A percentile compares a stretch with the other conserved stretches of the same genome.
phyloP scores from a whole-genome alignment of 2,797 vertebrate species.

The Acestrorhynchus altus region DNA sequence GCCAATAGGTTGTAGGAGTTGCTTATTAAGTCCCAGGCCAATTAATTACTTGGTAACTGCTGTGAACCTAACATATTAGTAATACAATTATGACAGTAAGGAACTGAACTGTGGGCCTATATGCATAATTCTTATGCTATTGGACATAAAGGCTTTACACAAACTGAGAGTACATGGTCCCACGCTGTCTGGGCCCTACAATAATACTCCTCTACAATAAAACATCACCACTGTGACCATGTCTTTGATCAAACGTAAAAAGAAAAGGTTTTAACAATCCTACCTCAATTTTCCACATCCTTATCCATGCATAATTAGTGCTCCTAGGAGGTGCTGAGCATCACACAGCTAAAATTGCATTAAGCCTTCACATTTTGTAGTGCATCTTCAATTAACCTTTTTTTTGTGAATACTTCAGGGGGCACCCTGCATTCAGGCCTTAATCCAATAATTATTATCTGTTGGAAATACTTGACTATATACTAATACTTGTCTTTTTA shows the following conservation, averaged over 20 bases:
- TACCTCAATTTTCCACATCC: constrained; percentile 10
- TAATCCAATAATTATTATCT: constrained; percentile 74
- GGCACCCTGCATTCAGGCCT: constrained; percentile 61
- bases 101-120: no score
- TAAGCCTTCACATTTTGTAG: constrained; percentile 62
- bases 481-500: no score
- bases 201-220: neutral
- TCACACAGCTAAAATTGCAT: constrained; percentile 59
- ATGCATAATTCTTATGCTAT: no score
- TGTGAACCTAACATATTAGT: no score
- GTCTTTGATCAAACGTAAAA: neutral
- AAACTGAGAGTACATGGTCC: neutral
- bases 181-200: neutral
- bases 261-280: neutral
- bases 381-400: constrained; percentile 73
- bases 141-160: no score
- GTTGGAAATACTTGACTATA: constrained; percentile 66
- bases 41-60: no score
- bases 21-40: no score
- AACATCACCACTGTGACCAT: neutral
- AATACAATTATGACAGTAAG: no score
- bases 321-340: constrained; percentile 50
- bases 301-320: constrained; percentile 23
- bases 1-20: no score
- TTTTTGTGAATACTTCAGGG: constrained; percentile 62